phyloP scores from a whole-genome alignment of 2,888 invertebrate species.

The Cheilosia urbana region DNA sequence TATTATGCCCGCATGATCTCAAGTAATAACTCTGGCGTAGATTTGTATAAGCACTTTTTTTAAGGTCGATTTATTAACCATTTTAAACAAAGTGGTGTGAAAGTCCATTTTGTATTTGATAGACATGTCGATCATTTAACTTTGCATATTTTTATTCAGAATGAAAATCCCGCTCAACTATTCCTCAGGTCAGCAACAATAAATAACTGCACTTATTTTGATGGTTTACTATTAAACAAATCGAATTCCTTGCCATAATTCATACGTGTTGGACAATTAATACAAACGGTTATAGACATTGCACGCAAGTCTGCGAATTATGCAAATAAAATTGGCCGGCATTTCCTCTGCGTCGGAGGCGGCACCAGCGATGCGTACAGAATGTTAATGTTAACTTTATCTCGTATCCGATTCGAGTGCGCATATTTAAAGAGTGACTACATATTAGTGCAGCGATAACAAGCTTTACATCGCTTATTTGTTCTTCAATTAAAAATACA shows the following conservation, averaged over 20 bases:
- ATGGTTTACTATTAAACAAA: conserved; percentile 17
- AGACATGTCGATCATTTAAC: no score
- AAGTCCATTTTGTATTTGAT: no score
- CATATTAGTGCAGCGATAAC: conserved; percentile 2
- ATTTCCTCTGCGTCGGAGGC: conserved; percentile 29
- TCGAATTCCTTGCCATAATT: conserved; percentile 9
- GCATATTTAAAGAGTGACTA: conserved; percentile 5
- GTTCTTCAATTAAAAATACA: neutral
- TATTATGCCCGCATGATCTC: no score
- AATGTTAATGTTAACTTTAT: conserved; percentile 12
- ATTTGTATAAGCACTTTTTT: neutral
- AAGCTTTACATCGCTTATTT: neutral
- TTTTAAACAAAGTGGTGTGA: no score
- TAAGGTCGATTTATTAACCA: neutral
- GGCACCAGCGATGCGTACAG: conserved; percentile 27
- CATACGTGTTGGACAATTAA: neutral
- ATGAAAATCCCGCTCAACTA: neutral
- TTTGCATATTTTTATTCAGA: no score
- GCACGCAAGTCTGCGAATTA: conserved; percentile 31
- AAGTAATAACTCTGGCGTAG: neutral
- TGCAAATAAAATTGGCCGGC: conserved; percentile 32
- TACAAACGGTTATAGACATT: conserved; percentile 13
- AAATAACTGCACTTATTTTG: conserved; percentile 19
- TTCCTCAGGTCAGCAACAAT: neutral
- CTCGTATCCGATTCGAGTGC: conserved; percentile 18